Conservation (phyloP, 2,797 vertebrate species). For the Scarus forsteni region DNA sequence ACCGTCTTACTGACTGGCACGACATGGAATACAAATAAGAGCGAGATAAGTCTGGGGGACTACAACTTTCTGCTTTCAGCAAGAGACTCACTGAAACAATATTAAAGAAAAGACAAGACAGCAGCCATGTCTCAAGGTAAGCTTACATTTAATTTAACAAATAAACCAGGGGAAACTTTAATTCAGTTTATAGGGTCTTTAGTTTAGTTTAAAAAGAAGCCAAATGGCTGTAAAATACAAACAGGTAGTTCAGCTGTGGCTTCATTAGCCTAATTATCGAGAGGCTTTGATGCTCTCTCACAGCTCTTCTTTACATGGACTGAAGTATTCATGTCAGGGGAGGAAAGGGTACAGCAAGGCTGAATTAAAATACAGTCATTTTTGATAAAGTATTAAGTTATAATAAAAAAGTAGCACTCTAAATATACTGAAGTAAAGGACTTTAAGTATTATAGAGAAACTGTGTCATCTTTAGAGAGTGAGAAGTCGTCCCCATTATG, state of each 20-base stretch:
- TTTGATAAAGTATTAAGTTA: no score
- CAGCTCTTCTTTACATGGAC: not conserved
- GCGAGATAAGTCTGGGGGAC: not conserved
- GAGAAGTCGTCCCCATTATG: no score
- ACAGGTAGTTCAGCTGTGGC: not conserved
- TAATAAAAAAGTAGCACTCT: no score
- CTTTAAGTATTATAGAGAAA: no score
- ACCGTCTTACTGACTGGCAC: slow-evolving; percentile 1
- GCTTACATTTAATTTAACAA: not conserved
- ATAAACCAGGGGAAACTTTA: not conserved
- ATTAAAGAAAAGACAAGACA: slow-evolving; percentile 5
- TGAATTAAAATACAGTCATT: no score
- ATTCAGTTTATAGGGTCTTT: not conserved
- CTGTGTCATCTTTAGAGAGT: no score
- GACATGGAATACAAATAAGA: slow-evolving; percentile 52
- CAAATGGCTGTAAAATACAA: not conserved
- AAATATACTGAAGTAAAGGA: no score
- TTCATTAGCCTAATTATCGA: not conserved
- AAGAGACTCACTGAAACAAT: not conserved
- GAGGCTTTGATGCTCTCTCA: not conserved
- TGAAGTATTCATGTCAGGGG: no score
- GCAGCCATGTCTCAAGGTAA: slow-evolving; percentile 77
- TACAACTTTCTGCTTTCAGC: not conserved
- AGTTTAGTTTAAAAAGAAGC: not conserved
- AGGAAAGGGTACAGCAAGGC: no score